phyloP scores from a whole-genome alignment of 1,140 invertebrate genomes.

The Drosophila setifemur region DNA sequence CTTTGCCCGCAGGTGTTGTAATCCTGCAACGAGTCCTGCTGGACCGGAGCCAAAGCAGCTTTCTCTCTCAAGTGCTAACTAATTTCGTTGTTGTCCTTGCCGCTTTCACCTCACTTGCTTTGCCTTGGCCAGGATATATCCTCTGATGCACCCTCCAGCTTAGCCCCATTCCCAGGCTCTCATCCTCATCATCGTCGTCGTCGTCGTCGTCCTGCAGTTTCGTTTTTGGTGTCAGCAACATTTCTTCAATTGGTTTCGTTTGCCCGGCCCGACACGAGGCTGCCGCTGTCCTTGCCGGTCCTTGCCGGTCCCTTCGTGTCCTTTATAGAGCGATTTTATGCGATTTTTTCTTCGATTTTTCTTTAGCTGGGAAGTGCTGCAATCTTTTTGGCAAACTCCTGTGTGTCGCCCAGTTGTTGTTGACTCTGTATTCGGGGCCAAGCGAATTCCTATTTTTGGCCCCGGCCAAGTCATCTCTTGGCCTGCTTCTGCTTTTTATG shows the following conservation, averaged over 20 bases:
- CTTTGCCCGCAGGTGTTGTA: constrained; percentile 75
- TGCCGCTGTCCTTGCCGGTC: constrained; percentile 13
- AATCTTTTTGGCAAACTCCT: constrained; percentile 43
- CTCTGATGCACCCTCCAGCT: constrained; percentile 20
- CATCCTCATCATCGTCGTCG: constrained; percentile 11
- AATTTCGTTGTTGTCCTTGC: constrained; percentile 68
- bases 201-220: constrained; percentile 46
- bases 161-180: constrained; percentile 35
- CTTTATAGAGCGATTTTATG: constrained; percentile 47
- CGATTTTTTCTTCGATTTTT: constrained; percentile 7
- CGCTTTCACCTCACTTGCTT: background rate
- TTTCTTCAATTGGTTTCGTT: constrained; percentile 76
- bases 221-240: constrained; percentile 76
- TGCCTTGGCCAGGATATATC: background rate
- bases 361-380: constrained; percentile 21
- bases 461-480: constrained; percentile 57
- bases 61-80: constrained; percentile 72
- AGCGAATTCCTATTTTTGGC: constrained; percentile 67
- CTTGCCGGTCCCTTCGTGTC: too few relatives aligned
- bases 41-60: constrained; percentile 67
- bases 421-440: constrained; percentile 66
- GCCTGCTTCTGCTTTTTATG: constrained; percentile 62
- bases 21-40: constrained; percentile 68
- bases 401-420: constrained; percentile 69
- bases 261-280: constrained; percentile 16